Evolutionary conservation across 2,888 invertebrate genomes (phyloP).

Genomic region (Litoditis marina): DNA sequence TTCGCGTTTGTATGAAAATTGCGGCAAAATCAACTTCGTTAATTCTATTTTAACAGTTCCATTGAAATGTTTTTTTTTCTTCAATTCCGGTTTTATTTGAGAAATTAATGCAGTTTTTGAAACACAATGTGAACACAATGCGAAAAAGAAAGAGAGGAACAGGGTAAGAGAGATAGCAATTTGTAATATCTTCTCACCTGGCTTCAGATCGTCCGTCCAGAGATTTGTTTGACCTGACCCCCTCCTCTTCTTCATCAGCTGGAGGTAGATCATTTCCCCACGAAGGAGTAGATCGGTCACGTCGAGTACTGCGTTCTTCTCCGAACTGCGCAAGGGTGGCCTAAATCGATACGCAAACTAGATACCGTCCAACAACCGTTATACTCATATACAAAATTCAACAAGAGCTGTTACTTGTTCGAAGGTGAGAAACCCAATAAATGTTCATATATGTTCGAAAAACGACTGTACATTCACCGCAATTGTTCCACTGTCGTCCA

Average conservation of each 20-base stretch:
- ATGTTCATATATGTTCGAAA: too few relatives aligned
- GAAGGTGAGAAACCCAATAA: too few relatives aligned
- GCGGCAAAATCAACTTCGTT: too few relatives aligned
- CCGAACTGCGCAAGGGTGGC: not conserved
- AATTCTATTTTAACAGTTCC: not conserved
- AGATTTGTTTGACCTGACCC: conserved; percentile 23
- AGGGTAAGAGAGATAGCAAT: too few relatives aligned
- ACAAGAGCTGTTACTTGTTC: not conserved
- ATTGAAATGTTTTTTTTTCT: not conserved
- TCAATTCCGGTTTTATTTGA: too few relatives aligned
- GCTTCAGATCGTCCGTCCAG: conserved; percentile 27
- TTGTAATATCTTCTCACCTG: conserved; percentile 2
- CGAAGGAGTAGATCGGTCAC: conserved; percentile 23
- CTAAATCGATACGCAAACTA: not conserved
- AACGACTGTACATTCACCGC: too few relatives aligned
- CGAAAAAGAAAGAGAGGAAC: too few relatives aligned
- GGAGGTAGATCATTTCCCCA: conserved; percentile 42
- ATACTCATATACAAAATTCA: not conserved
- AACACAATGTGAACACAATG: too few relatives aligned
- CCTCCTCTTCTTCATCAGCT: conserved; percentile 39
- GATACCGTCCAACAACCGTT: not conserved
- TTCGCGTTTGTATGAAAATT: too few relatives aligned
- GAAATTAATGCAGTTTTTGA: too few relatives aligned
- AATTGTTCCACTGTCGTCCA: too few relatives aligned
- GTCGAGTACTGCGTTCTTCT: conserved; percentile 6